These are phyloP conservation scores for Drosophila micromelanica DNA, from an alignment of 1,140 invertebrate species.

Conservation along the genomic window DNA sequence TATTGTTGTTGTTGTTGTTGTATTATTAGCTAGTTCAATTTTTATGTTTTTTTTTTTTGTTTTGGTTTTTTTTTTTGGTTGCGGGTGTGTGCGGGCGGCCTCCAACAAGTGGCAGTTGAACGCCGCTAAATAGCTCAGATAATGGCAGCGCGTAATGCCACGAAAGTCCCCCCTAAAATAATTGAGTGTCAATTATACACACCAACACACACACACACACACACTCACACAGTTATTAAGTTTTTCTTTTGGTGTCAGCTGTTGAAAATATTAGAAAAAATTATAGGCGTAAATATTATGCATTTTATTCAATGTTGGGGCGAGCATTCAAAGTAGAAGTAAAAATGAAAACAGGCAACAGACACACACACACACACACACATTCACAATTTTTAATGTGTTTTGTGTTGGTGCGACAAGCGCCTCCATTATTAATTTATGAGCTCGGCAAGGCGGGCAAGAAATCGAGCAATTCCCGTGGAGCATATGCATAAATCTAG, in stretches of 20 bases:
- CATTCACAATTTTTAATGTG: constrained; percentile 55
- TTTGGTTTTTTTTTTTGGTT: constrained; percentile 25
- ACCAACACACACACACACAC: constrained; percentile 21
- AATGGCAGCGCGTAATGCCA: constrained; percentile 68
- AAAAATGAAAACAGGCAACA: constrained; percentile 10
- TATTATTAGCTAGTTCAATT: constrained; percentile 78
- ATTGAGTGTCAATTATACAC: constrained; percentile 79
- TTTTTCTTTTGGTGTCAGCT: constrained; percentile 69
- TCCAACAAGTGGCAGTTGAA: constrained; percentile 79
- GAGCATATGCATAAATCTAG: constrained; percentile 34
- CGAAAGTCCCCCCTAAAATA: constrained; percentile 53
- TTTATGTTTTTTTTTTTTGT: background rate
- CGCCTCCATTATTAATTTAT: constrained; percentile 77
- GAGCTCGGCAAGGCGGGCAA: constrained; percentile 38
- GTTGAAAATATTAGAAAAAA: constrained; percentile 80
- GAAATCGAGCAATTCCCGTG: constrained; percentile 30
- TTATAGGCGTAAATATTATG: constrained; percentile 82
- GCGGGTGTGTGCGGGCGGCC: too few relatives aligned
- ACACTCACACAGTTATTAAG: constrained; percentile 20
- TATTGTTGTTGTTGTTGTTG: constrained; percentile 48
- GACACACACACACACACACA: constrained; percentile 10
- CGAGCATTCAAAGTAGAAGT: constrained; percentile 3
- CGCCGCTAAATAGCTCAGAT: constrained; percentile 78
- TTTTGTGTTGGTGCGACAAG: constrained; percentile 42
- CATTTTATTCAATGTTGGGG: constrained; percentile 47